A percentile compares a stretch with the other conserved stretches of the same genome.
Evolutionary conservation across 2,113 vertebrate species (phyloP).

Genomic region (Oceanites oceanicus): DNA sequence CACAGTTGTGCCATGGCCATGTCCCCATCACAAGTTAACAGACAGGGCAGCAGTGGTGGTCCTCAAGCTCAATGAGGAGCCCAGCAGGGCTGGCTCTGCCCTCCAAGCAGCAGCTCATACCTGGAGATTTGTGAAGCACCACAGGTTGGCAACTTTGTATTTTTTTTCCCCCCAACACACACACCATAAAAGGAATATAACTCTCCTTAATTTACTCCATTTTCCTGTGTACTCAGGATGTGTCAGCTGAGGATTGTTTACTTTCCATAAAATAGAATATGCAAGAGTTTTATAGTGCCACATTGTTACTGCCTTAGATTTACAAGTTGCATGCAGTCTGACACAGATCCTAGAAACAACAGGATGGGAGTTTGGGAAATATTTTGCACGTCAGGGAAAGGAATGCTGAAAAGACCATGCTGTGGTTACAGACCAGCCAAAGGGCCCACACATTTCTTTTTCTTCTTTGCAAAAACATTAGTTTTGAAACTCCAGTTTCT

Average conservation of each 20-base stretch:
- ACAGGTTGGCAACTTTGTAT: background rate
- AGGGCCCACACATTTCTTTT: background rate
- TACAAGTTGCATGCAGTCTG: background rate
- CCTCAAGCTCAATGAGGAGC: background rate
- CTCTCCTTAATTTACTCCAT: background rate
- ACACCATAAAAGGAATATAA: background rate
- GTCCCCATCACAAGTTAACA: background rate
- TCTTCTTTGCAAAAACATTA: background rate
- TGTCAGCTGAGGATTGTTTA: background rate
- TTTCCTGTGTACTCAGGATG: background rate
- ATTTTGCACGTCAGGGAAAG: background rate
- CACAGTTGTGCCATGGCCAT: fast-evolving
- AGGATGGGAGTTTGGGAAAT: background rate
- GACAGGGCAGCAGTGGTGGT: background rate
- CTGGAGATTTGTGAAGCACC: background rate
- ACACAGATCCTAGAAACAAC: background rate
- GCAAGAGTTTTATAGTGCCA: background rate
- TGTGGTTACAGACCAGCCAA: background rate
- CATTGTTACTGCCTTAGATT: background rate
- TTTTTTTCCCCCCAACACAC: background rate
- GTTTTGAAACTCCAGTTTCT: slow-evolving; percentile 16
- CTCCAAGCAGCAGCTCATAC: background rate
- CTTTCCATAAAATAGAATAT: background rate
- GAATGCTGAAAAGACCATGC: background rate
- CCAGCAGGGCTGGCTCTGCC: background rate